Percentiles rank a stretch among this genome's conserved stretches.
These are phyloP conservation scores for Papilio glaucus DNA, from an alignment of 1,140 invertebrate genomes.

Conservation along the genomic window DNA sequence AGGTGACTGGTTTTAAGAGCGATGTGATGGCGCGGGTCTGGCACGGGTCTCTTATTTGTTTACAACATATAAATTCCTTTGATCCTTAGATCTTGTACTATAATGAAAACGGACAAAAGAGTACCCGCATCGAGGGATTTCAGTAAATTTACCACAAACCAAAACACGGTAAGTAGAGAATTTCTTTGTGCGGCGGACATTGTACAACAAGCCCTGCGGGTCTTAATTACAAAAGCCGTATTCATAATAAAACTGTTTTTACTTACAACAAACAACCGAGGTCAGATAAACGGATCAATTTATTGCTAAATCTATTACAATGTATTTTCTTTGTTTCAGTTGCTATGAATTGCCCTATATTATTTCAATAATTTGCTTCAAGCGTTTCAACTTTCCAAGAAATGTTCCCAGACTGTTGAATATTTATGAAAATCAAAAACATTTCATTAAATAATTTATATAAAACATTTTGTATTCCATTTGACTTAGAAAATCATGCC, in stretches of 20 bases:
- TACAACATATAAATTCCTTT: no score
- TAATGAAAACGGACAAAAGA: not conserved
- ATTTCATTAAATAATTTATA: not conserved
- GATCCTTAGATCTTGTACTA: no score
- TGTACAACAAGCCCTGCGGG: not conserved
- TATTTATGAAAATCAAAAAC: not conserved
- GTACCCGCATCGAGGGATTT: not conserved
- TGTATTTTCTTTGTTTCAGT: not conserved
- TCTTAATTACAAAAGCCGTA: not conserved
- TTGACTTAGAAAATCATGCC: not conserved
- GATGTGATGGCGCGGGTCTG: no score
- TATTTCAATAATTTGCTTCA: not conserved
- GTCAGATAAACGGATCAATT: slow-evolving; percentile 1
- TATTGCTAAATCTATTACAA: not conserved
- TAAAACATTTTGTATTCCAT: not conserved
- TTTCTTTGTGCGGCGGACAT: slow-evolving; percentile 9
- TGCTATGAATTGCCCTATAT: not conserved
- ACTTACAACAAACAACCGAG: not conserved
- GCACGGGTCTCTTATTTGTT: no score
- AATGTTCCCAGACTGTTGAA: not conserved
- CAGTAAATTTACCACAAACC: not conserved
- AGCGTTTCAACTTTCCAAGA: not conserved
- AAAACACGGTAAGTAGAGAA: not conserved
- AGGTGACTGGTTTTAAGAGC: no score
- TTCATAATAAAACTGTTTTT: not conserved